These are phyloP conservation scores for Holothuria leucospilota DNA, from an alignment of 53 echinoderm and acorn worm species.

Conservation along the genomic window DNA sequence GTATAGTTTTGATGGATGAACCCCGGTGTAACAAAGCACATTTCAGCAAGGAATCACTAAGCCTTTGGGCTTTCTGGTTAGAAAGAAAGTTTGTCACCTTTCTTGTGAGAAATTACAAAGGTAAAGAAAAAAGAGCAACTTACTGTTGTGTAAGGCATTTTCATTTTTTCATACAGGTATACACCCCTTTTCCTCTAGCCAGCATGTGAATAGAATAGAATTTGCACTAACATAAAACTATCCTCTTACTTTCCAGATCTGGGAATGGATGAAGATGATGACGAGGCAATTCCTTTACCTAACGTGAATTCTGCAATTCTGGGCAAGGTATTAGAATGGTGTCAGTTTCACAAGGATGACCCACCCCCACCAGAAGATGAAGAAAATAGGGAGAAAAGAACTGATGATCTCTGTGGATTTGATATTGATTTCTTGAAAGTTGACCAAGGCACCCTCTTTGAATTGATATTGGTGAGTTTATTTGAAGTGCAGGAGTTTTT, in stretches of 20 bases:
- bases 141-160: too few species aligned
- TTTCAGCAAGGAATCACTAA: too few species aligned
- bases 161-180: too few species aligned
- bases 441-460: slow-evolving; percentile 99
- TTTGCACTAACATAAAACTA: neutral
- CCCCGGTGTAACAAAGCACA: too few species aligned
- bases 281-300: slow-evolving; percentile 96
- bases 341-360: slow-evolving; percentile 95
- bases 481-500: too few species aligned
- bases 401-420: slow-evolving; percentile 92
- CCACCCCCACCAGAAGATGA: slow-evolving; percentile 99
- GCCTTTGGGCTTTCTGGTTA: too few species aligned
- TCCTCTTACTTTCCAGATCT: slow-evolving; percentile 67
- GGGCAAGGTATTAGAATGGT: slow-evolving; percentile 96
- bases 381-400: slow-evolving; percentile 97
- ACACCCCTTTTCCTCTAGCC: too few species aligned
- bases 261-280: slow-evolving; percentile 99
- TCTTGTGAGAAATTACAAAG: too few species aligned
- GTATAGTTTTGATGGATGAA: too few species aligned
- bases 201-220: too few species aligned
- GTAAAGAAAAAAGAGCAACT: too few species aligned
- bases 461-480: slow-evolving; percentile 90
- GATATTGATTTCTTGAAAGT: slow-evolving; percentile 99
- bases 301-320: slow-evolving; percentile 98
- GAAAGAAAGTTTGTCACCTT: too few species aligned